Evolutionary conservation across 2,888 invertebrate genomes (phyloP).

Genomic region (Andrena fulva): DNA sequence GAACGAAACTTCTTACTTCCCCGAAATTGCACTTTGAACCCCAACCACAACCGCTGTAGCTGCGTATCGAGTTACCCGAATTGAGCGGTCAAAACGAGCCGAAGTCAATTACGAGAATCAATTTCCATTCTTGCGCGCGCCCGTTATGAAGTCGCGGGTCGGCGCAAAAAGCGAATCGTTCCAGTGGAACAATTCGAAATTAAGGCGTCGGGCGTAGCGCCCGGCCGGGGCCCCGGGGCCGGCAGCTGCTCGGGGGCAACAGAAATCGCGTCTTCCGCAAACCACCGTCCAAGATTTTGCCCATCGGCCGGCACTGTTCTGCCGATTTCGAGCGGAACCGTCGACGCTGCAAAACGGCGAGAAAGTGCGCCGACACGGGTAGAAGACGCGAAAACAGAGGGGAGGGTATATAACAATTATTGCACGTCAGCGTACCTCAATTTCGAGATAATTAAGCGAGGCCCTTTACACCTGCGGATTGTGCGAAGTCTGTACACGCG

Average conservation of each 20-base stretch:
- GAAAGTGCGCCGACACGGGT: slow-evolving; percentile 59
- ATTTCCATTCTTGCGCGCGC: slow-evolving; percentile 32
- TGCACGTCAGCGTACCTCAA: slow-evolving; percentile 81
- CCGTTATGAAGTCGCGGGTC: slow-evolving; percentile 21
- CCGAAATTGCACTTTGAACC: too few relatives aligned
- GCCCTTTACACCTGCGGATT: slow-evolving; percentile 74
- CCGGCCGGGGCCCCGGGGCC: slow-evolving; percentile 4
- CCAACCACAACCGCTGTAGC: too few relatives aligned
- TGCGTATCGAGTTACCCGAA: neutral
- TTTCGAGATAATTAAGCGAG: slow-evolving; percentile 79
- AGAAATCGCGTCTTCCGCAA: slow-evolving; percentile 60
- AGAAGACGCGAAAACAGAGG: slow-evolving; percentile 33
- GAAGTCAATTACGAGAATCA: slow-evolving; percentile 33
- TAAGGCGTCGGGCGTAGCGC: slow-evolving; percentile 58
- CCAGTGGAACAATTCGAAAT: slow-evolving; percentile 46
- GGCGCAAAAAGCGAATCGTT: slow-evolving; percentile 31
- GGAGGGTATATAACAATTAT: slow-evolving; percentile 75
- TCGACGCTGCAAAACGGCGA: slow-evolving; percentile 54
- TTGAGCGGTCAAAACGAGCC: slow-evolving; percentile 6
- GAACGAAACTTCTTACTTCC: too few relatives aligned
- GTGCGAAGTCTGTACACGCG: slow-evolving; percentile 61
- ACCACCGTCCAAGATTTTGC: slow-evolving; percentile 67
- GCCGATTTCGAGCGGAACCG: slow-evolving; percentile 69
- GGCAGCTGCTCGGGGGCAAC: slow-evolving; percentile 58
- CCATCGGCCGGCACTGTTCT: slow-evolving; percentile 55